These are phyloP conservation scores for Melanotaenia nigrans DNA, from an alignment of 2,797 vertebrate genomes.

Conservation along the genomic window DNA sequence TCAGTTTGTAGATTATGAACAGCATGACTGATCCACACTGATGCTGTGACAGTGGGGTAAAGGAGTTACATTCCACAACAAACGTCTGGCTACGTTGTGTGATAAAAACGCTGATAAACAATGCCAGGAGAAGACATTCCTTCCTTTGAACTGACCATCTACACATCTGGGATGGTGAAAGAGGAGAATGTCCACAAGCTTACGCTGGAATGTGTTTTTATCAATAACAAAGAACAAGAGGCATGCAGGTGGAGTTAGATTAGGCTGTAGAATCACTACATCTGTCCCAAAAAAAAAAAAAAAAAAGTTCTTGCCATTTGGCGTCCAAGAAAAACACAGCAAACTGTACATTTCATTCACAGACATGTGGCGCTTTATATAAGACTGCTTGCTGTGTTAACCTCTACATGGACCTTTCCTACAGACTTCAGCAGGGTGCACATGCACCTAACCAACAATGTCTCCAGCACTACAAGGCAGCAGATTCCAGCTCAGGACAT, in stretches of 20 bases:
- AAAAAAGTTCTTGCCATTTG: conserved; percentile 25
- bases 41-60: conserved; percentile 8
- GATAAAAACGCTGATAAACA: conserved; percentile 37
- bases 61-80: conserved; percentile 32
- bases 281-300: conserved; percentile 3
- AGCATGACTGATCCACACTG: not conserved
- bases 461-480: conserved; percentile 54
- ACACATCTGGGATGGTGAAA: conserved; percentile 44
- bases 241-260: conserved; percentile 29
- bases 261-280: conserved; percentile 10
- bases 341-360: conserved; percentile 67
- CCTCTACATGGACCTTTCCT: conserved; percentile 57
- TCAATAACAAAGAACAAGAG: conserved; percentile 31
- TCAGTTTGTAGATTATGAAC: not conserved
- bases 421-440: conserved; percentile 51
- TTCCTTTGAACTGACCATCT: conserved; percentile 47
- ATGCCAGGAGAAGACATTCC: conserved; percentile 40
- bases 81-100: conserved; percentile 7
- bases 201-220: conserved; percentile 41
- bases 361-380: conserved; percentile 72
- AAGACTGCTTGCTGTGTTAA: conserved; percentile 68
- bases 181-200: conserved; percentile 24
- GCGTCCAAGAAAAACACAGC: conserved; percentile 67
- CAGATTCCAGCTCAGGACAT: conserved; percentile 67
- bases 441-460: conserved; percentile 52